Evolutionary conservation across 2,888 invertebrate species (phyloP).

Genomic region (Caenorhabditis sp.): DNA sequence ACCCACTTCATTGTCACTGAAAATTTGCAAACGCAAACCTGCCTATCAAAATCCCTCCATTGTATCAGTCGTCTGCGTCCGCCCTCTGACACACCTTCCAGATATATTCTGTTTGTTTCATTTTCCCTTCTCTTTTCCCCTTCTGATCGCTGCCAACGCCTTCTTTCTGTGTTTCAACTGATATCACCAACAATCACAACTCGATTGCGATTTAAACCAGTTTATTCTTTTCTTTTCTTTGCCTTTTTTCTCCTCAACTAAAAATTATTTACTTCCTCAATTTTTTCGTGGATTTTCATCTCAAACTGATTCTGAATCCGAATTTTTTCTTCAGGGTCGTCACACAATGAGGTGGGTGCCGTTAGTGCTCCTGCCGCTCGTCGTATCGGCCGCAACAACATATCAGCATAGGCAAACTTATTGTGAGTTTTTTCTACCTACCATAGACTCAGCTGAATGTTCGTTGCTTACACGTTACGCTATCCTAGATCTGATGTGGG

Average conservation of each 20-base stretch:
- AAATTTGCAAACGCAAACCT: no score
- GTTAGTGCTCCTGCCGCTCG: conserved; percentile 55
- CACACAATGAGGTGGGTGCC: conserved; percentile 58
- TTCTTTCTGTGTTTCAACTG: conserved; percentile 35
- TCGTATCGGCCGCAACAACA: conserved; percentile 45
- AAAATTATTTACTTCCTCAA: not conserved
- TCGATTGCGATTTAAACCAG: conserved; percentile 35
- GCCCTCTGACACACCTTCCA: conserved; percentile 58
- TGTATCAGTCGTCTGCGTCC: conserved; percentile 49
- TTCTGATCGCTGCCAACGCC: conserved; percentile 14
- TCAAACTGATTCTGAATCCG: not conserved
- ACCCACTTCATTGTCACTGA: conserved; percentile 10
- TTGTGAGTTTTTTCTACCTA: no score
- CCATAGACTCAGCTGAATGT: no score
- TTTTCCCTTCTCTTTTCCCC: not conserved
- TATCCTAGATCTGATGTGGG: no score
- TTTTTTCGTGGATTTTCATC: conserved; percentile 7
- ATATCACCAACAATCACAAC: conserved; percentile 6
- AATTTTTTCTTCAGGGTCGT: conserved; percentile 7
- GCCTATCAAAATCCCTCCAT: conserved; percentile 44
- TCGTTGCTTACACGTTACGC: no score
- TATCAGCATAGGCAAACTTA: conserved; percentile 59
- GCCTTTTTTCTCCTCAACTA: no score
- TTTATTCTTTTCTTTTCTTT: conserved; percentile 13
- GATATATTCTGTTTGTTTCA: conserved; percentile 49